phyloP scores from a whole-genome alignment of 2,113 vertebrate genomes.

The Petroica traversi region DNA sequence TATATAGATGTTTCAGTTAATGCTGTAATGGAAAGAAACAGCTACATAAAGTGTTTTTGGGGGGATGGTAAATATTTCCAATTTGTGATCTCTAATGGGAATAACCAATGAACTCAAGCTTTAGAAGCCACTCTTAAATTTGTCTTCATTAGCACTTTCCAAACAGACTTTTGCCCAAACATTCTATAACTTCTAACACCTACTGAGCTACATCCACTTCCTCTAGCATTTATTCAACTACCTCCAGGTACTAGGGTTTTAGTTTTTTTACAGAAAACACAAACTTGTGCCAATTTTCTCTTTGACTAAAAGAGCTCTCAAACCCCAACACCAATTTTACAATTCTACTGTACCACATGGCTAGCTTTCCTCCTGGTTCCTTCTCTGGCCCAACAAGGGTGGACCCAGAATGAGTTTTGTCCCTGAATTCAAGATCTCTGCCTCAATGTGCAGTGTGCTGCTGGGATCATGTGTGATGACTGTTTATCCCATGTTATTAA shows the following conservation, averaged over 20 bases:
- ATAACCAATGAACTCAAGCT: not conserved
- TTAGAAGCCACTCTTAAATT: not conserved
- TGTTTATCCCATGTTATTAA: not conserved
- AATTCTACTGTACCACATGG: not conserved
- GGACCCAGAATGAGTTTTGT: not conserved
- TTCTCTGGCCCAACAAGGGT: not conserved
- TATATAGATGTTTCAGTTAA: not conserved
- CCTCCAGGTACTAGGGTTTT: not conserved
- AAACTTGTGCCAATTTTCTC: not conserved
- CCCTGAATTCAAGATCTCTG: slow-evolving; percentile 11
- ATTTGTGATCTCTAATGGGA: not conserved
- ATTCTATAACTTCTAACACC: not conserved
- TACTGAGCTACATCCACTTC: not conserved
- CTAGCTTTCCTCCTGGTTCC: not conserved
- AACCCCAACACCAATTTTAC: not conserved
- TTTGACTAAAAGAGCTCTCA: not conserved
- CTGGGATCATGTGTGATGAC: not conserved
- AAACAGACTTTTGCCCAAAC: not conserved
- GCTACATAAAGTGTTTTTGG: not conserved
- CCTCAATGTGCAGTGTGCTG: not conserved
- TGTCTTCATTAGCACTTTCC: slow-evolving; percentile 16
- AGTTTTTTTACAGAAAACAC: not conserved
- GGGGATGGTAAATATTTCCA: not conserved
- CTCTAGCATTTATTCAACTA: not conserved
- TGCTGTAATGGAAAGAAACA: not conserved